Conservation (phyloP, 2,888 invertebrate genomes). For the Carterocephalus palaemon region DNA sequence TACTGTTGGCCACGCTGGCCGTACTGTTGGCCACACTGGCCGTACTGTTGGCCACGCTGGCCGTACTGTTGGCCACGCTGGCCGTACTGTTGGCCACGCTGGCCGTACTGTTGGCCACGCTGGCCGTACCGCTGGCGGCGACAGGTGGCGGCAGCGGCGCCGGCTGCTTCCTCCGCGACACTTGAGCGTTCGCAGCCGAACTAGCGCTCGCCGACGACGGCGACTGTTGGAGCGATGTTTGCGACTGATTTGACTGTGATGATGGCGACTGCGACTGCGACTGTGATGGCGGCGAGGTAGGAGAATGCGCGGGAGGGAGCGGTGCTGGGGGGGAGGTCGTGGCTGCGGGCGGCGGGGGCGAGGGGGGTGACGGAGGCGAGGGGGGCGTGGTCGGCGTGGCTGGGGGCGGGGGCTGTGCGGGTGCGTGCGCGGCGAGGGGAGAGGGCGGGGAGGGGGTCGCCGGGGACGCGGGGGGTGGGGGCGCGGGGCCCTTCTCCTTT, state of each 20-base stretch:
- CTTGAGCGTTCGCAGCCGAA: too few relatives aligned
- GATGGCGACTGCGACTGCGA: conserved; percentile 27
- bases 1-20: conserved; percentile 27
- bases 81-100: too few relatives aligned
- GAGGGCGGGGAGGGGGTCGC: conserved; percentile 32
- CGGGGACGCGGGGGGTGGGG: conserved; percentile 78
- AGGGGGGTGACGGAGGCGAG: conserved; percentile 12
- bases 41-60: conserved; percentile 27
- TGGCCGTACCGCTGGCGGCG: conserved; percentile 23
- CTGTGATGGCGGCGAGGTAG: conserved; percentile 29
- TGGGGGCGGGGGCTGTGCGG: conserved; percentile 34
- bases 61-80: conserved; percentile 33
- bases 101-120: background rate
- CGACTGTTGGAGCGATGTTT: background rate
- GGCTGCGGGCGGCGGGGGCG: conserved; percentile 30
- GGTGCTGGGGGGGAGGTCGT: conserved; percentile 19
- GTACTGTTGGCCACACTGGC: background rate
- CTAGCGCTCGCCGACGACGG: conserved; percentile 6
- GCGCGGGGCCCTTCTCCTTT: conserved; percentile 91
- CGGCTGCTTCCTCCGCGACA: conserved; percentile 12
- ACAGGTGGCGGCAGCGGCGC: conserved; percentile 32
- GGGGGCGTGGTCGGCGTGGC: conserved; percentile 30
- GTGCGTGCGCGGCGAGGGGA: conserved; percentile 37
- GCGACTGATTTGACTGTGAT: conserved; percentile 32
- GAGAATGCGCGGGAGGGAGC: conserved; percentile 35